These are phyloP conservation scores for Pissodes strobi DNA, from an alignment of 1,140 invertebrate genomes.

Conservation along the genomic window DNA sequence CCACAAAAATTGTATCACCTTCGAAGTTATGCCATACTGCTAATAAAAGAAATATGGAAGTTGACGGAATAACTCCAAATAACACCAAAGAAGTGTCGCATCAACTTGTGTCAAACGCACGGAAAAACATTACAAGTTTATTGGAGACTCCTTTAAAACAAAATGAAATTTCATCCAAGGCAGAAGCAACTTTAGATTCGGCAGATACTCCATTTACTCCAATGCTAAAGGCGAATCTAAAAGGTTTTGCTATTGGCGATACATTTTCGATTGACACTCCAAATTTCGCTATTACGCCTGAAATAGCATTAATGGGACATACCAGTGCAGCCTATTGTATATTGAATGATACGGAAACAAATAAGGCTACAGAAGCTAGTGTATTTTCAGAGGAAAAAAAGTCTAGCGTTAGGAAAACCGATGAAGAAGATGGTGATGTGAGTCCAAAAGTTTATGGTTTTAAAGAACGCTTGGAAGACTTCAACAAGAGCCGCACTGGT, in stretches of 20 bases:
- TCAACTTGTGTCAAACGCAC: conserved; percentile 10
- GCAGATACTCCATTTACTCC: conserved; percentile 47
- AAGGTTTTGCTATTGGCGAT: conserved; percentile 36
- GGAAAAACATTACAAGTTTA: conserved; percentile 32
- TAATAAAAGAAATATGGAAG: conserved; percentile 37
- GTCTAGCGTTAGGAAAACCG: conserved; percentile 30
- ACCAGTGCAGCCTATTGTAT: conserved; percentile 51
- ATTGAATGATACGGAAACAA: conserved; percentile 50
- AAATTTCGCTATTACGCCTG: conserved; percentile 50
- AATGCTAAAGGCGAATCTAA: conserved; percentile 48
- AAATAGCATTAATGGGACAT: conserved; percentile 45
- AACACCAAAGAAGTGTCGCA: conserved; percentile 15
- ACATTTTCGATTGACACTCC: conserved; percentile 46
- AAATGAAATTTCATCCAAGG: conserved; percentile 37
- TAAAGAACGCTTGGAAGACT: conserved; percentile 30
- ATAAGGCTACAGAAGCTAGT: conserved; percentile 47
- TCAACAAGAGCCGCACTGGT: conserved; percentile 42
- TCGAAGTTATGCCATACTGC: conserved; percentile 40
- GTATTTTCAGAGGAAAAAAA: conserved; percentile 42
- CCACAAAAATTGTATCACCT: conserved; percentile 39
- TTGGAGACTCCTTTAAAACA: conserved; percentile 51
- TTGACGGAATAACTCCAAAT: conserved; percentile 20
- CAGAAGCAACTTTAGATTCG: conserved; percentile 31
- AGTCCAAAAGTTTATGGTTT: conserved; percentile 19
- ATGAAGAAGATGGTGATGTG: conserved; percentile 24